Conservation (phyloP, 2,113 vertebrate genomes). For the Vulpes vulpes region DNA sequence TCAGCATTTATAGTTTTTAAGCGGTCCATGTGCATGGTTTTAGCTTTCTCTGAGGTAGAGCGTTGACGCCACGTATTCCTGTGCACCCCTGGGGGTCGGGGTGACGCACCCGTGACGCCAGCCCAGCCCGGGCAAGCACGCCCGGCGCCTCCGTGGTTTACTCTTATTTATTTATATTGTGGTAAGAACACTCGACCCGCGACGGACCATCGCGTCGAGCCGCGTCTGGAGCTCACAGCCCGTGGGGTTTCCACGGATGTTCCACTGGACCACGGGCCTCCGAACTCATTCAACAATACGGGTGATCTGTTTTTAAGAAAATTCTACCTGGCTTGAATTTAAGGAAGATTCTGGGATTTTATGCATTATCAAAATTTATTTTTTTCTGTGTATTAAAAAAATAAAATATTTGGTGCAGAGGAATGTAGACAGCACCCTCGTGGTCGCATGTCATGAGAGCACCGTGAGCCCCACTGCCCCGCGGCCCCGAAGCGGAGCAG, state of each 20-base stretch:
- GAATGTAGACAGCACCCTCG: neutral
- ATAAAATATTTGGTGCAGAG: neutral
- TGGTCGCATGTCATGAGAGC: neutral
- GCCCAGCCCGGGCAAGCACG: neutral
- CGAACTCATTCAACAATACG: neutral
- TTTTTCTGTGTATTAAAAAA: neutral
- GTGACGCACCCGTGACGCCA: too few relatives aligned
- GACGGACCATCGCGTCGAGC: neutral
- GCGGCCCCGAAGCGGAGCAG: neutral
- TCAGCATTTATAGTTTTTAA: too few relatives aligned
- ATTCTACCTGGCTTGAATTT: neutral
- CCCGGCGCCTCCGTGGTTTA: neutral
- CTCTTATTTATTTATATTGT: neutral
- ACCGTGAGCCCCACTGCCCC: neutral
- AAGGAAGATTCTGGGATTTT: neutral
- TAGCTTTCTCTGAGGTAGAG: too few relatives aligned
- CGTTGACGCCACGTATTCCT: too few relatives aligned
- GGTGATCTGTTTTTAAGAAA: neutral
- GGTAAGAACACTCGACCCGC: neutral
- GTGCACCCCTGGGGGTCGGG: too few relatives aligned
- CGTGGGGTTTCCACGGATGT: rapidly evolving
- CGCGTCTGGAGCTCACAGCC: neutral
- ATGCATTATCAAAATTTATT: neutral
- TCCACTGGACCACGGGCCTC: neutral
- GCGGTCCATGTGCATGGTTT: too few relatives aligned